Base-by-base conservation (phyloP, 1,140 invertebrate species). In the Periplaneta americana region DNA sequence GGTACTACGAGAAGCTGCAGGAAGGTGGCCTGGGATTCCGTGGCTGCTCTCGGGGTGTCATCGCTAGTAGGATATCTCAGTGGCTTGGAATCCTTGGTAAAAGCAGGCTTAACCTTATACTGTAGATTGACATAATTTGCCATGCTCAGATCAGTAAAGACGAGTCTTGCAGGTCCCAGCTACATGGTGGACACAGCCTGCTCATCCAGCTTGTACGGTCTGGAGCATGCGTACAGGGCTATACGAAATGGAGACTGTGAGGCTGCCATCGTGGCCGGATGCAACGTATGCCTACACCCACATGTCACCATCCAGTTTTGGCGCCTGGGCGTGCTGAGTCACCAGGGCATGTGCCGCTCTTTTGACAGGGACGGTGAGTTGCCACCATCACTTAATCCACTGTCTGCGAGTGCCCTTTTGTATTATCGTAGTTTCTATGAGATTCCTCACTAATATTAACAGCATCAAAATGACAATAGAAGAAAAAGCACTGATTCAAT, bases 1-100 rank as follows among this genome's bases (percentile, higher is more conserved):
- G 90, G 89, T 93, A 94, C 83, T 94, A 94, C 81, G 92, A 92
- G 81, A 66, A 66, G n/a, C 86, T 91, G 22, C 90, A 91, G 36
- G 89, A 88, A 10, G 88, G 89, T 34, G 90, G 90, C n/a, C 91
- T 91, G 84, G 91, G 90, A 82, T 90, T 97, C 84, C 94, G 93
- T 28, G 96, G 96, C 37, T 97, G 96, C 88, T 94, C 93, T 84
- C 92, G 96, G 81, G 95, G 96, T 13, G 98, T 98, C 96, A 92
- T 98, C 87, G 95, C 96, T 1, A 98, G 98, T 86, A 91, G 97
- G 78, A 91, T 98, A 35, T 98, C 96, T 0, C 95, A 94, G 82
- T 93, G 90, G 87, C 84, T 95, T 15, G 93, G 93, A 78, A 85
- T 92, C 0, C 91, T 91, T 82, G 94, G 94, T 36, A 83, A 78